These are phyloP conservation scores for Guaruba guarouba DNA, from an alignment of 2,113 vertebrate genomes.

Conservation along the genomic window DNA sequence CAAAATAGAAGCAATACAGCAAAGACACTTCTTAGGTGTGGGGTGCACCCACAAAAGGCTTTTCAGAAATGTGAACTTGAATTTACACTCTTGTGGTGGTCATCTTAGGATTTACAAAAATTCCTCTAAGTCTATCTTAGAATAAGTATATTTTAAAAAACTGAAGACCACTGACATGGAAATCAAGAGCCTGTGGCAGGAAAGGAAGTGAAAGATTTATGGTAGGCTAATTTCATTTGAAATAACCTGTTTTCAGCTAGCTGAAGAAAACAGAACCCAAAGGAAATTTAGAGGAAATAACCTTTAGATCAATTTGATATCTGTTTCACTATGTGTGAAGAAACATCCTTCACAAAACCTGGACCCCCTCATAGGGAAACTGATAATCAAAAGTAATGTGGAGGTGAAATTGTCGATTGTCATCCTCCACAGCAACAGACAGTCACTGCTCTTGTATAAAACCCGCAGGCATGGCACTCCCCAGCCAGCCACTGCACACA, in stretches of 20 bases:
- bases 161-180: background rate
- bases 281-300: constrained; percentile 63
- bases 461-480: background rate
- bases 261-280: constrained; percentile 31
- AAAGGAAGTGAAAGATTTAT: constrained; percentile 39
- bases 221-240: constrained; percentile 42
- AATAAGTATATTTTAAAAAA: background rate
- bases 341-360: constrained; percentile 24
- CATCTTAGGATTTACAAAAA: background rate
- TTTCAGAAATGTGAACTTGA: background rate
- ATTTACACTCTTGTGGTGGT: background rate
- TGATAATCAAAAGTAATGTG: background rate
- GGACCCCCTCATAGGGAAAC: background rate
- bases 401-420: background rate
- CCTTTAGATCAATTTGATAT: constrained; percentile 46
- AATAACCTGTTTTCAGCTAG: constrained; percentile 50
- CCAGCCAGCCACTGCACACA: fast-evolving
- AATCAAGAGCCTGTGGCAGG: constrained; percentile 34
- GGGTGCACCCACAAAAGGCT: background rate
- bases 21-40: background rate
- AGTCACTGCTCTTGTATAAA: background rate
- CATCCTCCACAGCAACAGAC: fast-evolving
- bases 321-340: constrained; percentile 33
- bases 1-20: background rate
- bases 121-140: background rate